Base-by-base conservation (phyloP, 2,113 vertebrate species). In the Archilochus colubris region DNA sequence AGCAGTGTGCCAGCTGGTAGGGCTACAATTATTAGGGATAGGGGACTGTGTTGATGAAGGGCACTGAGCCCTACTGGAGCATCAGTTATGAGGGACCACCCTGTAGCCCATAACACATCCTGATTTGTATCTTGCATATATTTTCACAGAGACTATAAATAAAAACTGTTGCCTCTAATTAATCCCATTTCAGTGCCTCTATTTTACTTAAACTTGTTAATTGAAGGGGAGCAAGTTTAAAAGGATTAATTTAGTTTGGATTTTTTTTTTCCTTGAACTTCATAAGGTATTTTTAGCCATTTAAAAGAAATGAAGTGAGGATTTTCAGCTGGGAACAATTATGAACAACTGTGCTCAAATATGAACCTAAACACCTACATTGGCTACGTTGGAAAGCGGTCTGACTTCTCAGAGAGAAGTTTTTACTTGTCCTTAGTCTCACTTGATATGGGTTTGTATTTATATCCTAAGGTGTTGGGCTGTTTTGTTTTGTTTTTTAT, bases 331-430 rank as follows among this genome's bases (percentile, higher is more conserved):
- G 13, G 8, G 25, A 53, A 53, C 36, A 36, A 50, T 61, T 53
- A 59, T 21, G 24, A 66, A 28, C 14, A 51, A 5, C 21, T 68
- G 23, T 14, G 3, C 53, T 77, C 23, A 64, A 24, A 74, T 74
- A 69, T 69, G 55, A 57, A 48, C 10, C 1, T 3, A 61, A 78
- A 31, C 5, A 27, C 28, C 17, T 79, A 12, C 0, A 0, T 13
- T 64, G 14, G 3, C 46, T 63, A 5, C n/a, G 0, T 7, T 81
- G 54, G 30, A 90, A 73, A 80, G 20, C 25, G 55, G 21, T 33
- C 48, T 74, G 21, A 78, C 46, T 77, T 85, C 18, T 44, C 27
- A 55, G 21, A 43, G 20, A 18, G 9, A 89, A 6, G 3, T 36
- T 57, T 91, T 76, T 25, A 3, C 36, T 2, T 66, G 10, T 83